Base-by-base conservation (phyloP, 1,140 invertebrate genomes). In the Papilio helenus region DNA sequence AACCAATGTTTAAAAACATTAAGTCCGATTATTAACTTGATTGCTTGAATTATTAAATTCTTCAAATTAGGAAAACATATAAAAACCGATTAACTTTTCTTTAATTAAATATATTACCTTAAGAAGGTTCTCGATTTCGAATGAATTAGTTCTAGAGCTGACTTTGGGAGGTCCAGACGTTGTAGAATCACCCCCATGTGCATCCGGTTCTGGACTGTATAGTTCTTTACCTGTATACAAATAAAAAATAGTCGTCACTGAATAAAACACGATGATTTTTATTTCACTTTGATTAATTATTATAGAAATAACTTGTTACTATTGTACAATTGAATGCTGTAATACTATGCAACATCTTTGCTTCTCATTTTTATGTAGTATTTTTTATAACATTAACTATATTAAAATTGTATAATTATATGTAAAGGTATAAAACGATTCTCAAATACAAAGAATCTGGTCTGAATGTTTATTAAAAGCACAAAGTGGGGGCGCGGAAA, bases 111-210 rank as follows among this genome's bases (percentile, higher is more conserved):
- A n/a, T n/a, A n/a, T 79, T 91, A 95, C 94, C 95, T 98, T 98
- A 76, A 98, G 95, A 80, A 98, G 96, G 95, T 98, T 98, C 94
- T 98, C 98, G 86, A 98, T 98, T 95, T 98, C 98, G 86, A 98
- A 98, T 42, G 98, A 98, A 93, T 97, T 98, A 65, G 97, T 97
- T 81, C 97, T 95, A 29, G 97, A 98, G 79, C 96, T 96, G 81
- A 96, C 95, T 94, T 96, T 96, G 29, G 93, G 93, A 29, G 93
- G 92, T 72, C 93, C 93, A n/a, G 85, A 85, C 58, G 77, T 84
- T 14, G 89, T 55, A 10, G 88, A 79, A 18, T 88, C 89, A 51
- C 83, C 83, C 8, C 88, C 90, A 65, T 92, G 90, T 2, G 84
- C 84, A 46, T 97, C 96, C 12, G 95, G 93, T 83, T 97, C 97